Evolutionary conservation across 1,140 invertebrate species (phyloP).

Genomic region (Berghia stephanieae): DNA sequence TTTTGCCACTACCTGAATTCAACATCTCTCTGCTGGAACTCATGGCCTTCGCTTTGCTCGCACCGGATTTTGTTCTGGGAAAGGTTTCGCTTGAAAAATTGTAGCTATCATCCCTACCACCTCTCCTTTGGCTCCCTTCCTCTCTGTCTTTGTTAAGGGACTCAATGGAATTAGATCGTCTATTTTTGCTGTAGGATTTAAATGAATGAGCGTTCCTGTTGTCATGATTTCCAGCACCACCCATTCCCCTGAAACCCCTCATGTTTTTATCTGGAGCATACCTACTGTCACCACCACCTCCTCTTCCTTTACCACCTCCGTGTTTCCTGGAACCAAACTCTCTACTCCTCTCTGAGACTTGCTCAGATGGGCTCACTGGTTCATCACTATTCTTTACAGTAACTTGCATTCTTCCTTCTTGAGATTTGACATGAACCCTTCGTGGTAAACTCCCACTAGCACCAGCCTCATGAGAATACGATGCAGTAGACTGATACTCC

Average conservation of each 20-base stretch:
- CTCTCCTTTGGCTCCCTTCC: conserved; percentile 32
- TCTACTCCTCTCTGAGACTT: too few relatives aligned
- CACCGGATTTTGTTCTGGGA: conserved; percentile 24
- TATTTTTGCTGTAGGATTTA: conserved; percentile 21
- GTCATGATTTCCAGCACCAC: not conserved
- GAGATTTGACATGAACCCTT: conserved; percentile 21
- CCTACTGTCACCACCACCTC: not conserved
- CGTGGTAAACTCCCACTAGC: not conserved
- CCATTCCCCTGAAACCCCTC: not conserved
- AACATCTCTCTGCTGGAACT: conserved; percentile 29
- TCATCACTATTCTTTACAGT: conserved; percentile 27
- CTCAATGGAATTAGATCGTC: conserved; percentile 24
- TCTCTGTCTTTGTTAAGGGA: conserved; percentile 15
- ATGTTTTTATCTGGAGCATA: not conserved
- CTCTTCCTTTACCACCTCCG: not conserved
- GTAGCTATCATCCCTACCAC: conserved; percentile 28
- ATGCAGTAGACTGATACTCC: not conserved
- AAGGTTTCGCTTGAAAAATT: conserved; percentile 29
- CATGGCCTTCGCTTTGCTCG: conserved; percentile 9
- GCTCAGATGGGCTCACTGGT: too few relatives aligned
- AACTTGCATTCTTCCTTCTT: conserved; percentile 21
- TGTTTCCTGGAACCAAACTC: not conserved
- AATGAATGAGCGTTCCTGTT: not conserved
- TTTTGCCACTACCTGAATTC: conserved; percentile 16
- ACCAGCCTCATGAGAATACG: not conserved